Evolutionary conservation across 1,140 invertebrate genomes (phyloP).

Genomic region (Danaus plexippus): DNA sequence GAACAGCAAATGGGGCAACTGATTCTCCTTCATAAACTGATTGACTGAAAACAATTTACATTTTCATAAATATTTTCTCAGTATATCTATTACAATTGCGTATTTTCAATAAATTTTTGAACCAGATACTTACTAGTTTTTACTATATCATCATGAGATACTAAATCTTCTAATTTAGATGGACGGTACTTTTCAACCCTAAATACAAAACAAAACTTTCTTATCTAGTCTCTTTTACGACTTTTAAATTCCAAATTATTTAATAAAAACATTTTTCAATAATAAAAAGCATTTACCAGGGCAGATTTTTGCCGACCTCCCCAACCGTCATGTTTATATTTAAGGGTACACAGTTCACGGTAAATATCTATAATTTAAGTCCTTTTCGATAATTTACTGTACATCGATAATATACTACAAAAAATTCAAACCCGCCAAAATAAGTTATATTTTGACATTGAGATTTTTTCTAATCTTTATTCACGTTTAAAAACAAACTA

Average conservation of each 20-base stretch:
- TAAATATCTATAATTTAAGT: no score
- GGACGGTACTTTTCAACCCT: conserved; percentile 99
- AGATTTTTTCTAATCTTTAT: neutral
- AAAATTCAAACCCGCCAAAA: conserved; percentile 1
- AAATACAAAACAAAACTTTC: conserved; percentile 19
- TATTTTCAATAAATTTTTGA: no score
- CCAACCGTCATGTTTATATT: conserved; percentile 43
- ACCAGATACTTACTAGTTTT: conserved; percentile 85
- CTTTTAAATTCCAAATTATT: neutral
- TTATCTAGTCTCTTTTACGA: no score
- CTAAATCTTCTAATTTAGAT: conserved; percentile 89
- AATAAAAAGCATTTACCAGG: conserved; percentile 62
- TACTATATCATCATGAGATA: conserved; percentile 98
- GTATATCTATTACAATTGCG: no score
- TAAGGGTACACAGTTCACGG: no score
- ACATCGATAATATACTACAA: neutral
- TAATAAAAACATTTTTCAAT: neutral
- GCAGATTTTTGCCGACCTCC: conserved; percentile 64
- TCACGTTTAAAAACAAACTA: no score
- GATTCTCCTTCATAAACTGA: conserved; percentile 93
- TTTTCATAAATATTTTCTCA: no score
- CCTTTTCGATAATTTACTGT: no score
- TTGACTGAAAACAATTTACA: conserved; percentile 79
- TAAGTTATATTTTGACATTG: neutral
- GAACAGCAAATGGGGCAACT: conserved; percentile 96